These are phyloP conservation scores for Trypoxylon attenuatum DNA, from an alignment of 2,888 invertebrate species.

Conservation along the genomic window DNA sequence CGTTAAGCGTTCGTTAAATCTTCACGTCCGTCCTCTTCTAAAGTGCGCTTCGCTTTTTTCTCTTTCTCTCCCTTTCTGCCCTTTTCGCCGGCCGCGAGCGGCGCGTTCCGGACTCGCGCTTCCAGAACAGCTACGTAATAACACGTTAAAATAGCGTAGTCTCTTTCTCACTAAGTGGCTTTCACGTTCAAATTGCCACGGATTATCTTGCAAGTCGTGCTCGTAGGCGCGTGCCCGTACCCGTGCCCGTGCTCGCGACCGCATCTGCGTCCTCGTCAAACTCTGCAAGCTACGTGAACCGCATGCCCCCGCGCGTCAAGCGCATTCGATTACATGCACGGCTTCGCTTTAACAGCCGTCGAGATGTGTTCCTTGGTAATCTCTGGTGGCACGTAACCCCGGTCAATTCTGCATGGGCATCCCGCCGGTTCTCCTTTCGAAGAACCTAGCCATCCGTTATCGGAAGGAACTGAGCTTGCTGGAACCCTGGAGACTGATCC, in stretches of 20 bases:
- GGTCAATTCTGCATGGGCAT: neutral
- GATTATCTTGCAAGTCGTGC: conserved; percentile 35
- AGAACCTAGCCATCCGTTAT: too few relatives aligned
- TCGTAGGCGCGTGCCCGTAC: neutral
- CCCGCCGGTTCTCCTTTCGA: too few relatives aligned
- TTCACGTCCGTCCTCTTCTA: conserved; percentile 29
- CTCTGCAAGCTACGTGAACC: neutral
- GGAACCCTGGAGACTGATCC: too few relatives aligned
- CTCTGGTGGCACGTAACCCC: too few relatives aligned
- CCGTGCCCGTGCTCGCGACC: neutral
- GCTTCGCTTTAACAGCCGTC: neutral
- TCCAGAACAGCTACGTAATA: conserved; percentile 24
- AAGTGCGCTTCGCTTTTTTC: conserved; percentile 28
- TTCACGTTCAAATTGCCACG: conserved; percentile 20
- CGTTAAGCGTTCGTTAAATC: conserved; percentile 54
- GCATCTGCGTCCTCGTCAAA: neutral
- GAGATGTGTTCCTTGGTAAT: neutral
- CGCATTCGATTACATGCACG: conserved; percentile 8
- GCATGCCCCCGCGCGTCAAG: conserved; percentile 2
- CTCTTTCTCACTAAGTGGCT: conserved; percentile 30
- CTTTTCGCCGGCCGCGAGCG: conserved; percentile 22
- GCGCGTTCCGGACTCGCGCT: conserved; percentile 19
- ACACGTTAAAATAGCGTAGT: conserved; percentile 37
- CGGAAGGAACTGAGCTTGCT: too few relatives aligned
- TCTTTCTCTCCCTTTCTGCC: too few relatives aligned